Evolutionary conservation across 1,140 invertebrate genomes (phyloP).

Genomic region (Achatina immaculata): DNA sequence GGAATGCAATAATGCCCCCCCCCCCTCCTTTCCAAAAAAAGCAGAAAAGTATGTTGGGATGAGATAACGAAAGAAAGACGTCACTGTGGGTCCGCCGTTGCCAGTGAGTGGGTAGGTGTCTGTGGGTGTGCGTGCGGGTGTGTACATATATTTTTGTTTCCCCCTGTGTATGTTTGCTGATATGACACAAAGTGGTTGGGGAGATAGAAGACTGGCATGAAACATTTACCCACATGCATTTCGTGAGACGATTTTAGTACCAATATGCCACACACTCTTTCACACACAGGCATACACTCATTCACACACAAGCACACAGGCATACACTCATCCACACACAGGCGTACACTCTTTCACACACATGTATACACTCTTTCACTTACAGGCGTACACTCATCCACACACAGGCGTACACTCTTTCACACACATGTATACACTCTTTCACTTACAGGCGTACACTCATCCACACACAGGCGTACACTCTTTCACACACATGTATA

Average conservation of each 20-base stretch:
- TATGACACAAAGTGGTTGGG: too few species aligned
- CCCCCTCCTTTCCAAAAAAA: too few species aligned
- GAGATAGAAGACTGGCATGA: too few species aligned
- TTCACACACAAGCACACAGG: constrained; percentile 8
- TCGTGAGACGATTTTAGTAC: too few species aligned
- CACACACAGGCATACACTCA: constrained; percentile 2
- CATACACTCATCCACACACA: neutral
- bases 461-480: neutral
- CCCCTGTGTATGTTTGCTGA: too few species aligned
- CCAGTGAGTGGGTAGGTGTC: neutral
- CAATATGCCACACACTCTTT: too few species aligned
- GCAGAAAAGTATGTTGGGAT: too few species aligned
- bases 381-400: constrained; percentile 7
- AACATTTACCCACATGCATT: too few species aligned
- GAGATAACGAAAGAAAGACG: too few species aligned
- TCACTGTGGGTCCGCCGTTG: neutral
- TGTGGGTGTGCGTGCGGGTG: neutral
- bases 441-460: neutral
- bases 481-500: neutral
- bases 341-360: neutral
- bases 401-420: constrained; percentile 9
- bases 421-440: neutral
- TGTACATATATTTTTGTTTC: neutral
- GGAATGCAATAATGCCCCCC: too few species aligned
- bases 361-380: neutral